Evolutionary conservation across 2,888 invertebrate genomes (phyloP).

Genomic region (Drosophila paramelanica): DNA sequence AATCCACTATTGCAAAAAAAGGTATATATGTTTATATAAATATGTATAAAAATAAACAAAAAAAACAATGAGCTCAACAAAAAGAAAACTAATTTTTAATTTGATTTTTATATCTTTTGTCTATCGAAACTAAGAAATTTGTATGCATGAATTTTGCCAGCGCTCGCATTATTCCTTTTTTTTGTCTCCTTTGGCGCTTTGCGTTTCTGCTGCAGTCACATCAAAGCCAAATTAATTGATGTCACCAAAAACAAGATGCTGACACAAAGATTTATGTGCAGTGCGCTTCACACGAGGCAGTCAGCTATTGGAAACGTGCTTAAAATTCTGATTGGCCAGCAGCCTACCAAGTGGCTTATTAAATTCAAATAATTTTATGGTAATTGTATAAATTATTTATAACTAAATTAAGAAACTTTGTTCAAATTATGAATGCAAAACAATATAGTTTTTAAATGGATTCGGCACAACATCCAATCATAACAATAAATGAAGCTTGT

Average conservation of each 20-base stretch:
- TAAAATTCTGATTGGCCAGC: slow-evolving; percentile 30
- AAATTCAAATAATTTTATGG: slow-evolving; percentile 42
- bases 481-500: slow-evolving; percentile 37
- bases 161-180: slow-evolving; percentile 25
- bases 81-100: slow-evolving; percentile 69
- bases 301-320: slow-evolving; percentile 24
- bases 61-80: slow-evolving; percentile 52
- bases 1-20: slow-evolving; percentile 66
- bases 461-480: slow-evolving; percentile 54
- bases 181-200: slow-evolving; percentile 12
- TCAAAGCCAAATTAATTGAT: slow-evolving; percentile 65
- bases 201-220: slow-evolving; percentile 41
- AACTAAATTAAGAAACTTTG: slow-evolving; percentile 42
- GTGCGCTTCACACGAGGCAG: slow-evolving; percentile 38
- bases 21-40: no score
- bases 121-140: slow-evolving; percentile 37
- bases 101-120: slow-evolving; percentile 69
- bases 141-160: slow-evolving; percentile 47
- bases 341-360: slow-evolving; percentile 45
- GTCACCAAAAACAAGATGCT: slow-evolving; percentile 50
- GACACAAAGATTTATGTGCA: slow-evolving; percentile 60
- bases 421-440: slow-evolving; percentile 71
- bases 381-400: slow-evolving; percentile 71
- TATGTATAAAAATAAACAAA: slow-evolving; percentile 17
- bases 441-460: slow-evolving; percentile 47